These are phyloP conservation scores for Bujurquina vittata DNA, from an alignment of 2,113 vertebrate species.

Conservation along the genomic window DNA sequence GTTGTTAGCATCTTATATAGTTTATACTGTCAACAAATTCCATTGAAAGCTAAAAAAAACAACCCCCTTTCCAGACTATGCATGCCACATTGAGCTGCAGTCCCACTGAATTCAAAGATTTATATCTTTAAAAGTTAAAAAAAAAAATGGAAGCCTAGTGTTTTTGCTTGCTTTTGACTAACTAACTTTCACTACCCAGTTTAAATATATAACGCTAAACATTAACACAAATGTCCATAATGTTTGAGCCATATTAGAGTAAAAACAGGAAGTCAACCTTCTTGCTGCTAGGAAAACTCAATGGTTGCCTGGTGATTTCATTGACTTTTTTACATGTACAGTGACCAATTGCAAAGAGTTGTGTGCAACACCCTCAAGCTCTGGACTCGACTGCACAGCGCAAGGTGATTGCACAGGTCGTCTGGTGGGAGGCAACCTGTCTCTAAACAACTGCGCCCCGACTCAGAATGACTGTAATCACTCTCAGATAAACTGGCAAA, in stretches of 20 bases:
- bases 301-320: background rate
- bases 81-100: background rate
- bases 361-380: background rate
- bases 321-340: background rate
- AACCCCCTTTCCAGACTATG: background rate
- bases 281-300: fast-evolving
- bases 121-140: background rate
- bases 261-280: background rate
- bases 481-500: background rate
- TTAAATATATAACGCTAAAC: background rate
- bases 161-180: background rate
- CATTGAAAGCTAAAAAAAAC: background rate
- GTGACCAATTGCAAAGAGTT: background rate
- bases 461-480: too few species aligned
- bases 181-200: too few species aligned
- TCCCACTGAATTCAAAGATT: background rate
- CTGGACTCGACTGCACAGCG: background rate
- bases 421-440: background rate
- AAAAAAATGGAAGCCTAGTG: too few species aligned
- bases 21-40: background rate
- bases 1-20: background rate
- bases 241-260: background rate
- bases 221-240: background rate
- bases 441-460: background rate
- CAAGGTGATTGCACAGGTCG: background rate